Conservation (phyloP, 1,140 invertebrate species). For the Sitophilus oryzae region DNA sequence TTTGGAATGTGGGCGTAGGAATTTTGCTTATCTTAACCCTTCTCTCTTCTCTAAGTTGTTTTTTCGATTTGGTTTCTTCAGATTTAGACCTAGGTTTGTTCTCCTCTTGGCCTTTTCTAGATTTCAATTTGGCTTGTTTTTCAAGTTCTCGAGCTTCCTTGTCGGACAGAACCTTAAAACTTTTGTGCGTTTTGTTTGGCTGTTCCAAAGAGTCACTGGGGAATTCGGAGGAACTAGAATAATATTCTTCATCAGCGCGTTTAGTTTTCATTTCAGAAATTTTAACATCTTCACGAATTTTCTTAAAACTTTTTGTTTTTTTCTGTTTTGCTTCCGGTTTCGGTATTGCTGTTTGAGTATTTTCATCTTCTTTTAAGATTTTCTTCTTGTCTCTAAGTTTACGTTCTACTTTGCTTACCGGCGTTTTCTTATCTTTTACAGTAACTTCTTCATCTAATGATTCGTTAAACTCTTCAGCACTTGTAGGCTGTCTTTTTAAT, state of each 20-base stretch:
- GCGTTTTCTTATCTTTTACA: slow-evolving; percentile 11
- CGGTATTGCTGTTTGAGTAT: slow-evolving; percentile 16
- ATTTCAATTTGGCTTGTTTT: background rate
- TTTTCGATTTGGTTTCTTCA: slow-evolving; percentile 26
- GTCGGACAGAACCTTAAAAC: slow-evolving; percentile 35
- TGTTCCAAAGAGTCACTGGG: slow-evolving; percentile 15
- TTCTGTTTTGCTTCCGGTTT: slow-evolving; percentile 10
- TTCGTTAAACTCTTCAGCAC: background rate
- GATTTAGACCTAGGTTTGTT: slow-evolving; percentile 30
- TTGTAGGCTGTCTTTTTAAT: background rate
- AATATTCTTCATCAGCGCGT: slow-evolving; percentile 13
- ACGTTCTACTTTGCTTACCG: slow-evolving; percentile 10
- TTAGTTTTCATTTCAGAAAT: slow-evolving; percentile 21
- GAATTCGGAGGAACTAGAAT: slow-evolving; percentile 6
- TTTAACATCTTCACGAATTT: slow-evolving; percentile 18
- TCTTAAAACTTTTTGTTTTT: slow-evolving; percentile 15
- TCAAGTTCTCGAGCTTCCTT: slow-evolving; percentile 21
- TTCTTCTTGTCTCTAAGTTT: slow-evolving; percentile 9
- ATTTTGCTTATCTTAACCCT: slow-evolving; percentile 31
- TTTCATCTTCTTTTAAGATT: slow-evolving; percentile 15
- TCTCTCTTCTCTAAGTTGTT: slow-evolving; percentile 10
- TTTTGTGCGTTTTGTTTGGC: slow-evolving; percentile 32
- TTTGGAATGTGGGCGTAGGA: slow-evolving; percentile 32
- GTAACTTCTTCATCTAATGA: slow-evolving; percentile 11
- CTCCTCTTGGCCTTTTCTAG: background rate